These are phyloP conservation scores for Melinaea menophilus DNA, from an alignment of 2,888 invertebrate species.

Conservation along the genomic window DNA sequence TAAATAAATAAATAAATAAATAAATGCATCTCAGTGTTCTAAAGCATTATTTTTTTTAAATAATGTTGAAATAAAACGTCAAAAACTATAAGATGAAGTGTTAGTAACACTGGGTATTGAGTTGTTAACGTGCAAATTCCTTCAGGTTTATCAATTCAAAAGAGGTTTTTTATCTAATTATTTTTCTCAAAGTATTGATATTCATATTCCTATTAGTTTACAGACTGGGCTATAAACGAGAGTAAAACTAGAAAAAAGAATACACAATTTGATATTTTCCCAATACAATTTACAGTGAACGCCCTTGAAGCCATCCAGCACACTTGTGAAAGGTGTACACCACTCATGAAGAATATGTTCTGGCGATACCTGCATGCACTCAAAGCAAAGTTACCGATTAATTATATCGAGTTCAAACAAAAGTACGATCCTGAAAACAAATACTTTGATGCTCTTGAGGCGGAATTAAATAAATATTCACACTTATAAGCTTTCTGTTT, in stretches of 20 bases:
- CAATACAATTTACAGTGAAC: slow-evolving; percentile 17
- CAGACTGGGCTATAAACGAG: too few species aligned
- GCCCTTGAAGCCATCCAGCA: slow-evolving; percentile 24
- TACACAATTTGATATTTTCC: neutral
- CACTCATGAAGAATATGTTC: slow-evolving; percentile 4
- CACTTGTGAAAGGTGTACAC: slow-evolving; percentile 73
- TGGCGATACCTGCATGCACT: slow-evolving; percentile 10
- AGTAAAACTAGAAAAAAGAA: neutral
- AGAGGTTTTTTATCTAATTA: too few species aligned
- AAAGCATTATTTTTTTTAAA: too few species aligned
- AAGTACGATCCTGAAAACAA: slow-evolving; percentile 15
- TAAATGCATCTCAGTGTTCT: too few species aligned
- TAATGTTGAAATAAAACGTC: too few species aligned
- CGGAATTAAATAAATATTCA: neutral
- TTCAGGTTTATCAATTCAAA: too few species aligned
- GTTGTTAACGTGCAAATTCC: too few species aligned
- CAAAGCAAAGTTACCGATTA: slow-evolving; percentile 7
- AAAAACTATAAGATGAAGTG: slow-evolving; percentile 13
- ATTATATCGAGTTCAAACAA: slow-evolving; percentile 8
- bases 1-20: too few species aligned
- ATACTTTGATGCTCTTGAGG: slow-evolving; percentile 14
- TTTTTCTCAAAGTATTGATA: too few species aligned
- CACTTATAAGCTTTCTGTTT: slow-evolving; percentile 15
- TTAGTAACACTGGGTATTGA: too few species aligned
- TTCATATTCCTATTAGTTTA: too few species aligned